Base-by-base conservation (phyloP, 2,797 vertebrate species). In the Myioborus melanocephalus region DNA sequence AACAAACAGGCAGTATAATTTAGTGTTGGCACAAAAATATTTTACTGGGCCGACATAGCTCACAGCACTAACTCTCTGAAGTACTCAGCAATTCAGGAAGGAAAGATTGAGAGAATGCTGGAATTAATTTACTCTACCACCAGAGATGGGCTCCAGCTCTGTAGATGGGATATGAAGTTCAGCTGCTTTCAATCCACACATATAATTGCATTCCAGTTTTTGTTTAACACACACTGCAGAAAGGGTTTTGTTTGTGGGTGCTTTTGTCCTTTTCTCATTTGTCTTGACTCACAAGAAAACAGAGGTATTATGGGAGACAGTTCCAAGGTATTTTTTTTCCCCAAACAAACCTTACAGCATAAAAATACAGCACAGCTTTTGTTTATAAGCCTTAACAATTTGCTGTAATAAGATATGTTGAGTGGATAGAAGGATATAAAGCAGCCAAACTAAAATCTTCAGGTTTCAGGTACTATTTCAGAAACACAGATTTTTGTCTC, bases 1-100 rank as follows among this genome's bases (percentile, higher is more conserved):
- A 85, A 82, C 32, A 81, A 87, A 60, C 9, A 79, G 32, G 72
- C 24, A 73, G 24, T 13, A 46, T 53, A 85, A 95, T 65, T 59
- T 65, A 73, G 30, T 15, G 47, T 10, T 60, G 21, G 20, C n/a
- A 78, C 28, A 75, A 55, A 79, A 73, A 84, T 84, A 81, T 50
- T 89, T 91, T 52, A 52, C 24, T 87, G 61, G 72, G 56, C 30
- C 0, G 0, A 69, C 32, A 47, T 0, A 68, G 70, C 81, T 93
- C 66, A 87, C 2, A 0, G 78, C 44, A 71, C 21, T 26, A 37
- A 69, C 37, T 47, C 63, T 78, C 84, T 95, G 63, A 65, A 93
- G 83, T 64, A 82, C 49, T 63, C 65, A 89, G 53, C 47, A 91
- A 63, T 35, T 80, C 70, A 92, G 57, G 85, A 81, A 96, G 65